Evolutionary conservation across 2,888 invertebrate species (phyloP).

Genomic region (Aradus depressus): DNA sequence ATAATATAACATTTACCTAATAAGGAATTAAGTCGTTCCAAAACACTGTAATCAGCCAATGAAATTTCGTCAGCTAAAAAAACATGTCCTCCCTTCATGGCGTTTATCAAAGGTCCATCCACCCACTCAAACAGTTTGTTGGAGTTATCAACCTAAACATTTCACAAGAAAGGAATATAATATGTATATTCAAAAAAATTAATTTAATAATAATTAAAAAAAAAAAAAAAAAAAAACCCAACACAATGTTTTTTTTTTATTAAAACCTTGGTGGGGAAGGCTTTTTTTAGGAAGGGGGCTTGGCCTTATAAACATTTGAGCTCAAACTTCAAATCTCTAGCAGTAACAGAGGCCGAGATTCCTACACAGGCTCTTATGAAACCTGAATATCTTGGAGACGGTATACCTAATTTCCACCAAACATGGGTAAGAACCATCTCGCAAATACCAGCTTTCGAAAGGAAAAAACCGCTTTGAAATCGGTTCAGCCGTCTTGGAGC

Average conservation of each 20-base stretch:
- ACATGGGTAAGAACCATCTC: too few relatives aligned
- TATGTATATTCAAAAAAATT: not conserved
- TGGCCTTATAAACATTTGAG: too few relatives aligned
- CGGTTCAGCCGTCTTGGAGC: too few relatives aligned
- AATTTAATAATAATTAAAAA: not conserved
- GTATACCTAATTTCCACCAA: too few relatives aligned
- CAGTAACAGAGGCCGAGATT: too few relatives aligned
- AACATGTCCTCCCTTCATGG: conserved; percentile 78
- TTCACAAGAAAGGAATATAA: conserved; percentile 16
- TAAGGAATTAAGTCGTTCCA: conserved; percentile 93
- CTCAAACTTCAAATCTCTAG: too few relatives aligned
- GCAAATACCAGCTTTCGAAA: too few relatives aligned
- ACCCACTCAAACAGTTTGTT: conserved; percentile 85
- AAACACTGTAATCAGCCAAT: conserved; percentile 92
- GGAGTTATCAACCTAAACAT: conserved; percentile 15
- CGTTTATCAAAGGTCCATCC: conserved; percentile 85
- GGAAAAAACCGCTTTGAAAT: too few relatives aligned
- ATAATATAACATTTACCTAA: conserved; percentile 42
- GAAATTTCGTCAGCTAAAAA: conserved; percentile 99
- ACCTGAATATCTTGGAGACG: too few relatives aligned
- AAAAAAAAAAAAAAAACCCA: conserved; percentile 5
- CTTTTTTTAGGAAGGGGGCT: too few relatives aligned
- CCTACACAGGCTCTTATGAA: too few relatives aligned
- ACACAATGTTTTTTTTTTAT: conserved; percentile 15
- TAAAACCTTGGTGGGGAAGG: too few relatives aligned